Percentiles rank a stretch among this genome's conserved stretches.
Evolutionary conservation across 2,888 invertebrate species (phyloP).

Genomic region (Aleiodes testaceus): DNA sequence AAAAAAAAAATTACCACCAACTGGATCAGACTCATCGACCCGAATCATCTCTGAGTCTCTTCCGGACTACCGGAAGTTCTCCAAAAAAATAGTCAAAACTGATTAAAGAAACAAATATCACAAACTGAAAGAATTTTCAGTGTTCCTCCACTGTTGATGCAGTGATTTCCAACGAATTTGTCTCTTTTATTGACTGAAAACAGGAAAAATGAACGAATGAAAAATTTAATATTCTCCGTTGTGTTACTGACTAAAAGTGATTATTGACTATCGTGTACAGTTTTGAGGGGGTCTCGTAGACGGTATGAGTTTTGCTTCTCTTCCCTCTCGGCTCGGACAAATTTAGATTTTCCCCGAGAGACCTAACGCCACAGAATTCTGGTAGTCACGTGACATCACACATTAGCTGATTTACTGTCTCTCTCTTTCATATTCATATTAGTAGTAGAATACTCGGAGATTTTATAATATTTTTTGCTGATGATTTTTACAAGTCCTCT

Average conservation of each 20-base stretch:
- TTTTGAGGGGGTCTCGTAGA: constrained; percentile 48
- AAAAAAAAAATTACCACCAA: constrained; percentile 82
- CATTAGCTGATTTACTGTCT: background rate
- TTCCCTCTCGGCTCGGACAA: constrained; percentile 67
- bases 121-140: background rate
- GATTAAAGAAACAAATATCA: background rate
- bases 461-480: background rate
- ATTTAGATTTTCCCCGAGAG: constrained; percentile 69
- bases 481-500: too few relatives aligned
- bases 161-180: background rate
- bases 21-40: constrained; percentile 92
- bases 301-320: constrained; percentile 54
- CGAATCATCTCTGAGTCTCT: constrained; percentile 82
- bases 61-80: constrained; percentile 13
- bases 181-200: background rate
- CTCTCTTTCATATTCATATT: background rate
- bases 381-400: constrained; percentile 61
- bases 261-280: constrained; percentile 66
- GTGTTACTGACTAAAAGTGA: constrained; percentile 60
- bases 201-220: constrained; percentile 19
- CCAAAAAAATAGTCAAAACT: constrained; percentile 6
- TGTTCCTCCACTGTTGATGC: background rate
- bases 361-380: constrained; percentile 67
- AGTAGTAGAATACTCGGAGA: background rate
- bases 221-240: constrained; percentile 49